Base-by-base conservation (phyloP, 2,888 invertebrate genomes). In the Eristalis tenax region DNA sequence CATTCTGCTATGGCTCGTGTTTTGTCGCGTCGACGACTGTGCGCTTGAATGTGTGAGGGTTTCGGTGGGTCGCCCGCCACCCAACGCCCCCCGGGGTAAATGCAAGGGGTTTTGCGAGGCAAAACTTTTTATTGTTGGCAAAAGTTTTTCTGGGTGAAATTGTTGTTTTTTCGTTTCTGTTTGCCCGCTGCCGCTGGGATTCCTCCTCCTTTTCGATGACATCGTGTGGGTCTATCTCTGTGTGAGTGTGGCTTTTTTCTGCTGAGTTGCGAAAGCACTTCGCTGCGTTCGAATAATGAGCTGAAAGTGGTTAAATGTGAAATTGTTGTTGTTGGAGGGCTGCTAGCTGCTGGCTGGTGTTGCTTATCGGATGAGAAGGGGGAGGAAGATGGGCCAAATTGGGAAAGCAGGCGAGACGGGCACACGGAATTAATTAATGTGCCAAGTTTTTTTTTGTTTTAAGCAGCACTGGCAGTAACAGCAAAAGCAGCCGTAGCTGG, bases 51-150 rank as follows among this genome's bases (percentile, higher is more conserved):
- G 40, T 43, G 35, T 40, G 35, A 57, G 78, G 69, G 8, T 77
- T 75, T 76, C 69, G 65, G 71, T 63, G 69, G 81, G 74, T 63
- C 50, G 76, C 83, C 83, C 71, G 83, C 83, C 83, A 79, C 87
- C 87, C 87, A 83, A 61, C 76, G 66, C 71, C 32, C 78, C 65
- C 65, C 68, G 82, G 82, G 61, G 59, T 3, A 18, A 28, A 66
- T n/a, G 18, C 28, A 18, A 50, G 50, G 50, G 65, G 57, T 35
- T 32, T 18, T 11, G 28, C 61, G 35, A n/a, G n/a, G 73, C 57
- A 83, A 86, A 50, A 86, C 79, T 83, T 83, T 87, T 83, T 87
- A 83, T 76, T 87, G 87, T 79, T 87, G 83, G 87, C 83, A 83
- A 83, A 87, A 87, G 83, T 81, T 73, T 83, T 87, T 79, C 83